These are phyloP conservation scores for Drosophila rufa DNA, from an alignment of 1,140 invertebrate genomes.

Conservation along the genomic window DNA sequence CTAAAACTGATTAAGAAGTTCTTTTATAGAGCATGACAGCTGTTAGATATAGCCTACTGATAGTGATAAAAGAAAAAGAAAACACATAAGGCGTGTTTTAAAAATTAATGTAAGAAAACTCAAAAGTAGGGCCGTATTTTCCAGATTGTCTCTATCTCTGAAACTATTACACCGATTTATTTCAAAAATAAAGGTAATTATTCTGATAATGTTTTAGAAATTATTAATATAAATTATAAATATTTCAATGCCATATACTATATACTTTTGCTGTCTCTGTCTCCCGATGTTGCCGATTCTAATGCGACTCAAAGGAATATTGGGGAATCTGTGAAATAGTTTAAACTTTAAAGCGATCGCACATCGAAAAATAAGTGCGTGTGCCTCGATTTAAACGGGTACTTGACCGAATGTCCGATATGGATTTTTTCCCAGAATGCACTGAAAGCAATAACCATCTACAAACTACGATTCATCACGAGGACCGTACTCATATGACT, in stretches of 20 bases:
- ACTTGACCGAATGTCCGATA: slow-evolving; percentile 2
- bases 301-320: neutral
- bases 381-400: neutral
- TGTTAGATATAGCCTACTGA: too few relatives aligned
- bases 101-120: too few relatives aligned
- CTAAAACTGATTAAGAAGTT: neutral
- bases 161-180: neutral
- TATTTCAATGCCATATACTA: too few relatives aligned
- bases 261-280: too few relatives aligned
- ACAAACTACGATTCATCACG: slow-evolving; percentile 10
- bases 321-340: too few relatives aligned
- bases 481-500: slow-evolving; percentile 1
- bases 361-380: neutral
- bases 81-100: too few relatives aligned
- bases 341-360: neutral
- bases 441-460: slow-evolving; percentile 25
- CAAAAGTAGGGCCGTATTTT: too few relatives aligned
- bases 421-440: slow-evolving; percentile 21
- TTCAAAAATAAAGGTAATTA: neutral
- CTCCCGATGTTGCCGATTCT: too few relatives aligned
- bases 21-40: too few relatives aligned
- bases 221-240: neutral
- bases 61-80: too few relatives aligned
- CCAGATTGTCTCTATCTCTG: too few relatives aligned
- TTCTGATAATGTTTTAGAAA: neutral